Conservation (phyloP, 2,888 invertebrate genomes). For the Phania funesta region DNA sequence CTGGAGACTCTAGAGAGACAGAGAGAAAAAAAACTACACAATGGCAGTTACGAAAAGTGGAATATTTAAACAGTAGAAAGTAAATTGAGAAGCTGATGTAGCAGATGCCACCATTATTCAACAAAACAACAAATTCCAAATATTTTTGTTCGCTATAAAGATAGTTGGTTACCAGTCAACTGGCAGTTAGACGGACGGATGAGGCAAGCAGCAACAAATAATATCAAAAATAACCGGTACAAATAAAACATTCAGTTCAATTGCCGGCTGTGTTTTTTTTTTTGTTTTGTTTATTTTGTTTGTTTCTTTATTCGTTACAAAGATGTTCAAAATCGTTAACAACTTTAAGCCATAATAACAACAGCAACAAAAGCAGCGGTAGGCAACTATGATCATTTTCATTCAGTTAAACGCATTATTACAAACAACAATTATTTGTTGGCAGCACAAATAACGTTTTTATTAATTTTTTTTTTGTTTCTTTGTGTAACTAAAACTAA, state of each 20-base stretch:
- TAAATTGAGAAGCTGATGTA: constrained; percentile 52
- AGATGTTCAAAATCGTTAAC: constrained; percentile 54
- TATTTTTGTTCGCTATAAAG: constrained; percentile 18
- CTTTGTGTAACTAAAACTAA: constrained; percentile 43
- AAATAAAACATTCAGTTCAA: constrained; percentile 53
- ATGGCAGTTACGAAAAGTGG: constrained; percentile 46
- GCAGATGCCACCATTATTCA: constrained; percentile 24
- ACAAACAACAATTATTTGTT: constrained; percentile 55
- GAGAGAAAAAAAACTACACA: constrained; percentile 37
- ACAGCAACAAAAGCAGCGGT: not conserved
- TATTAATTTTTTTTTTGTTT: constrained; percentile 1
- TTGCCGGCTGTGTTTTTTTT: not conserved
- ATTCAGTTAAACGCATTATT: constrained; percentile 61
- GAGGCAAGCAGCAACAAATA: constrained; percentile 8
- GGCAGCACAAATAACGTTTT: constrained; percentile 37
- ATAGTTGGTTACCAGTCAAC: constrained; percentile 8
- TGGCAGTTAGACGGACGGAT: constrained; percentile 3
- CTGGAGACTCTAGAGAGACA: constrained; percentile 43
- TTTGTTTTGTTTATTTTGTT: not conserved
- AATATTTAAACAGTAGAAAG: constrained; percentile 67
- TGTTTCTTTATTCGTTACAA: constrained; percentile 28
- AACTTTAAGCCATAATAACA: constrained; percentile 38
- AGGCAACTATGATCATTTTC: constrained; percentile 32
- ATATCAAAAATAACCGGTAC: constrained; percentile 31
- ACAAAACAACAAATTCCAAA: constrained; percentile 20